These are phyloP conservation scores for Nesidiocoris tenuis DNA, from an alignment of 2,888 invertebrate species.

Conservation along the genomic window DNA sequence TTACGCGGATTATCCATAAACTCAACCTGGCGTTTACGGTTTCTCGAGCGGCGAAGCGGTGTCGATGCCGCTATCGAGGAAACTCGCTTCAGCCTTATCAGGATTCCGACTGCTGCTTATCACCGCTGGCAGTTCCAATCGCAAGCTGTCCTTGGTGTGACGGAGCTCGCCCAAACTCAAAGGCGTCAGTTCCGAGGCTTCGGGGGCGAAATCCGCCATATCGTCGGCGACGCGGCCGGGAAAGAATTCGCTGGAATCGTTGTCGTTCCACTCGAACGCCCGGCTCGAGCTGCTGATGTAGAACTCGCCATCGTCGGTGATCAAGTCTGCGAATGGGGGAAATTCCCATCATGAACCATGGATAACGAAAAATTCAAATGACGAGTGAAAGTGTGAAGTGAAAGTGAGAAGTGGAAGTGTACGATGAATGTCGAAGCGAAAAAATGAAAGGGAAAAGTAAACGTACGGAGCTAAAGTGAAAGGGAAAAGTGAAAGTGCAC, in stretches of 20 bases:
- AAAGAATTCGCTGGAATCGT: constrained; percentile 49
- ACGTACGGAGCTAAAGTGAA: too few relatives aligned
- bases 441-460: too few relatives aligned
- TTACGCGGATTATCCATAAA: too few relatives aligned
- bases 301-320: constrained; percentile 64
- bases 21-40: too few relatives aligned
- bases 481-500: too few relatives aligned
- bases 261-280: constrained; percentile 62
- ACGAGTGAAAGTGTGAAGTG: too few relatives aligned
- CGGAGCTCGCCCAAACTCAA: constrained; percentile 65
- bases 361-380: too few relatives aligned
- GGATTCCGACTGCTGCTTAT: constrained; percentile 20
- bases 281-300: constrained; percentile 71
- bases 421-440: too few relatives aligned
- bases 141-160: constrained; percentile 70
- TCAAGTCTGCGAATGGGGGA: constrained; percentile 58
- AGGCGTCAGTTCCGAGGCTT: constrained; percentile 52
- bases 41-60: constrained; percentile 32
- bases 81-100: constrained; percentile 61
- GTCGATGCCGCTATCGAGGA: constrained; percentile 56
- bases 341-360: too few relatives aligned
- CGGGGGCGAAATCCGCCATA: constrained; percentile 25
- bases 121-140: constrained; percentile 61
- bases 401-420: too few relatives aligned
- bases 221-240: constrained; percentile 45